Evolutionary conservation across 2,113 vertebrate species (phyloP).

Genomic region (Zonotrichia leucophrys): DNA sequence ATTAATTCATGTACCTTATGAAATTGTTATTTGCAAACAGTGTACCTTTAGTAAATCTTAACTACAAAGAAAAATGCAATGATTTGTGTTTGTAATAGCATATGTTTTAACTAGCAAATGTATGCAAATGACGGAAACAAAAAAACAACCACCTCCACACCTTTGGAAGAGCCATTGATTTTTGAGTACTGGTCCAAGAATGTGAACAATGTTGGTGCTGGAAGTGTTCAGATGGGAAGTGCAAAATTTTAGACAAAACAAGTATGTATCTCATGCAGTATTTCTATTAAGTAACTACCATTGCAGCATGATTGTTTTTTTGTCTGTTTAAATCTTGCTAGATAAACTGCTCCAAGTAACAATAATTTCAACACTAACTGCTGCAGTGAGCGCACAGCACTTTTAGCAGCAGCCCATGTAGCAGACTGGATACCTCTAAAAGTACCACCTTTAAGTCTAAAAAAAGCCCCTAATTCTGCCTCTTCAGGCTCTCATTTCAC

Average conservation of each 20-base stretch:
- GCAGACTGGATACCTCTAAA: not conserved
- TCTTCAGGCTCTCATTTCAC: not conserved
- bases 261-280: not conserved
- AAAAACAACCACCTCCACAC: not conserved
- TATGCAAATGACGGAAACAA: not conserved
- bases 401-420: not conserved
- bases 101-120: not conserved
- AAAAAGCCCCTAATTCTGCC: not conserved
- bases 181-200: not conserved
- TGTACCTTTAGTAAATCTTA: not conserved
- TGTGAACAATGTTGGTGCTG: not conserved
- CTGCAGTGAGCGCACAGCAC: not conserved
- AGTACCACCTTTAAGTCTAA: not conserved
- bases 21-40: not conserved
- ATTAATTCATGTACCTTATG: not conserved
- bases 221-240: not conserved
- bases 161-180: not conserved
- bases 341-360: not conserved
- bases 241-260: not conserved
- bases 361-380: not conserved
- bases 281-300: not conserved
- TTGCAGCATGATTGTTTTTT: accelerated
- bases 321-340: not conserved
- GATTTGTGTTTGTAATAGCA: not conserved
- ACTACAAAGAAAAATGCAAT: not conserved